Evolutionary conservation across 2,797 vertebrate genomes (phyloP), one percentile per base, ranked within the genome.

Genomic region (Microchirus variegatus): DNA sequence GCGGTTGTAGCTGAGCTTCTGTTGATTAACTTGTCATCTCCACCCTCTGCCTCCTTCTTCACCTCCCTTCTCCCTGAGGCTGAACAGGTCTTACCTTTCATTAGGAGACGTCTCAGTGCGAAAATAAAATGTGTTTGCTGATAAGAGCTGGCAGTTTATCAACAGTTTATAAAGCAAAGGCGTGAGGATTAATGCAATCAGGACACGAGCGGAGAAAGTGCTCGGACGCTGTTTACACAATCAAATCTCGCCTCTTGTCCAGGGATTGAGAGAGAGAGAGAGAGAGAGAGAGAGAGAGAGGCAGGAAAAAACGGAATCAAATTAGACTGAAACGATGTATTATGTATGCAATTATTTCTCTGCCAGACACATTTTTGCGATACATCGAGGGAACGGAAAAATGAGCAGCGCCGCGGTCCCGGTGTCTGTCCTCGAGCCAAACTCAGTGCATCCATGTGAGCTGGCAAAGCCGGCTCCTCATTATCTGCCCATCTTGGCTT

Each of bases 131-230:
- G 67, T 85, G 81, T 90, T 90, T 83, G 84, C 87, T 89, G 87
- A 89, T 89, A 88, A 88, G 83, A 83, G 78, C 69, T 70, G 68
- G 76, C 22, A 59, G 70, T 89, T 90, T 87, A 89, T 91, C 80
- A 86, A 83, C 84, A 85, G 84, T 91, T 89, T 89, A 85, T 87
- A 87, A 85, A 85, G 73, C n/a, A n/a, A n/a, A n/a, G 63, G 76
- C 43, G 52, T 82, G 70, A 41, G 73, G 78, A 89, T 90, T 84
- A 90, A 90, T 91, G 77, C 87, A 86, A 89, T 84, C 75, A 78
- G 66, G 42, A 53, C 72, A 75, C 79, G 89, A 84, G 83, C 67
- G 61, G 73, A 82, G 75, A 75, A 75, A 77, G 64, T 60, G 46
- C 72, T 31, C 43, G 68, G 75, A 78, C 75, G 84, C 64, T 67